These are phyloP conservation scores for Delichon dasypus DNA, from an alignment of 2,797 vertebrate species.

Conservation along the genomic window DNA sequence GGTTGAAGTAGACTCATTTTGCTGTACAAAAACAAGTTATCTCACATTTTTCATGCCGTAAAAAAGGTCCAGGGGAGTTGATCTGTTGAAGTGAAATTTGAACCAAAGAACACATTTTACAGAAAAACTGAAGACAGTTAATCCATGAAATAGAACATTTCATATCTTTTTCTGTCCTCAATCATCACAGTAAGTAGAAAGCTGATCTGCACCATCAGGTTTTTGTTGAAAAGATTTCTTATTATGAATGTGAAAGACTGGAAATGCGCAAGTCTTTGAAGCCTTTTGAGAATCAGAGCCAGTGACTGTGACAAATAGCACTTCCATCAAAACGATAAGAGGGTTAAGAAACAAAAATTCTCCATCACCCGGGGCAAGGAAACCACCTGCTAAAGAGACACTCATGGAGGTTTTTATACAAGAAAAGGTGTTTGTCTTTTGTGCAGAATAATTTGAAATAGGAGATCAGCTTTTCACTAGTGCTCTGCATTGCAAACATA, in stretches of 20 bases:
- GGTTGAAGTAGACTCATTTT: not conserved
- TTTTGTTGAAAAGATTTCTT: not conserved
- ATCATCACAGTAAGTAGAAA: not conserved
- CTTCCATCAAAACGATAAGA: not conserved
- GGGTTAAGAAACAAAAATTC: not conserved
- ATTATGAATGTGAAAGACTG: not conserved
- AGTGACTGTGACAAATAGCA: not conserved
- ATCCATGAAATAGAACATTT: not conserved
- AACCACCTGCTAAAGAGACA: not conserved
- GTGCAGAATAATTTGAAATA: not conserved
- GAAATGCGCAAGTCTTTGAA: not conserved
- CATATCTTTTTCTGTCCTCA: not conserved
- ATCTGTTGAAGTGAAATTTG: not conserved
- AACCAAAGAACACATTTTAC: not conserved
- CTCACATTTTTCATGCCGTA: not conserved
- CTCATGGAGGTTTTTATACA: not conserved
- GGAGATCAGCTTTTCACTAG: not conserved
- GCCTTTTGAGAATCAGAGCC: not conserved
- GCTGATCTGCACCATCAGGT: not conserved
- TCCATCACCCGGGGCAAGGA: fast-evolving
- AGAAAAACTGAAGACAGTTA: not conserved
- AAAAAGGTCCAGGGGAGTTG: not conserved
- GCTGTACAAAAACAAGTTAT: not conserved
- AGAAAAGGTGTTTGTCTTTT: not conserved
- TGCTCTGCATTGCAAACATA: not conserved